Percentiles rank a stretch among this genome's conserved stretches.
These are phyloP conservation scores for Theristicus caerulescens DNA, from an alignment of 2,113 vertebrate species.

Conservation along the genomic window DNA sequence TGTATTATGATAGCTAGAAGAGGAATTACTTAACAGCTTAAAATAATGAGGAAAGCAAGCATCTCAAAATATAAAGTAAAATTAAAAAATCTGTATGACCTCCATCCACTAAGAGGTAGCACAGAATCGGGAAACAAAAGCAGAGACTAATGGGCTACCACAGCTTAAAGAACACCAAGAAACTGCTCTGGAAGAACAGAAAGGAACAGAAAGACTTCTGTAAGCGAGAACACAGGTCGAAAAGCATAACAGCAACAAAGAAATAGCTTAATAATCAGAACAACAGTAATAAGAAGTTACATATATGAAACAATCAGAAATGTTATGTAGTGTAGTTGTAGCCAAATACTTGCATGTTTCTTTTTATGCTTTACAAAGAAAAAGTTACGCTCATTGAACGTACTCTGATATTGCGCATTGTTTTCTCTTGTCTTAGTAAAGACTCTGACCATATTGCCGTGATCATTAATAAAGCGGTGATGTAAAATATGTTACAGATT, in stretches of 20 bases:
- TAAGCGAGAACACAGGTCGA: background rate
- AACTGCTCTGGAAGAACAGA: background rate
- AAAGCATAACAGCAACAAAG: background rate
- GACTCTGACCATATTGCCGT: background rate
- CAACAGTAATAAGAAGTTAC: background rate
- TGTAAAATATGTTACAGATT: background rate
- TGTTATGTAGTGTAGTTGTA: background rate
- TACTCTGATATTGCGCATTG: background rate
- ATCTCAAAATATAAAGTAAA: constrained; percentile 1
- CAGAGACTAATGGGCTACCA: background rate
- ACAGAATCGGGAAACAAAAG: background rate
- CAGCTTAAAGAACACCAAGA: background rate
- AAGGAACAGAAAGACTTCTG: background rate
- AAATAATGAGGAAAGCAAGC: background rate
- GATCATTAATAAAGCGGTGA: background rate
- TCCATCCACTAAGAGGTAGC: background rate
- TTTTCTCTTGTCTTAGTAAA: background rate
- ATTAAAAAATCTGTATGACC: background rate
- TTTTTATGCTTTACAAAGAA: background rate
- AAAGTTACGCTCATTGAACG: background rate
- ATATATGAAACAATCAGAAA: background rate
- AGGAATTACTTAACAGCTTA: background rate
- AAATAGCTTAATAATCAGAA: background rate
- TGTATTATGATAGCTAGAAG: background rate
- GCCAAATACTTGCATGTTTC: background rate